Conservation (phyloP, 2,797 vertebrate genomes). For the Intellagama lesueurii region DNA sequence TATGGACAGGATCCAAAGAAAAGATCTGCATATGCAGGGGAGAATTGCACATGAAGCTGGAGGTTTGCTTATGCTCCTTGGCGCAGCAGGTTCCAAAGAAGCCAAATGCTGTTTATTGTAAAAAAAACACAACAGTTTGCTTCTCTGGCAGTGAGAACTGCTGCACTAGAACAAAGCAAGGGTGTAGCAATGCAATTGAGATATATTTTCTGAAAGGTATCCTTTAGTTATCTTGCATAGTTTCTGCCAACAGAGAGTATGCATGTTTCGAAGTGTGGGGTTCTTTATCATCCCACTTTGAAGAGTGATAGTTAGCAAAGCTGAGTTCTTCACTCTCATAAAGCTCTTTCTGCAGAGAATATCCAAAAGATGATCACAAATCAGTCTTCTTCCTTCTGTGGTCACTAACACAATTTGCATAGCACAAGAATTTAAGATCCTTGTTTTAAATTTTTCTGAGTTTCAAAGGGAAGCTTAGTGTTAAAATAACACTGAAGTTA, state of each 20-base stretch:
- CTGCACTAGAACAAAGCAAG: neutral
- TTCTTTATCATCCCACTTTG: neutral
- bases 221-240: neutral
- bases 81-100: constrained; percentile 5
- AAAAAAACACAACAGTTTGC: neutral
- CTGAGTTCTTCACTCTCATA: neutral
- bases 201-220: no score
- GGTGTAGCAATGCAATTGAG: no score
- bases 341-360: neutral
- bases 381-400: neutral
- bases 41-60: neutral
- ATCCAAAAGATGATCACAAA: neutral
- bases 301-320: neutral
- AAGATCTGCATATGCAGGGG: neutral
- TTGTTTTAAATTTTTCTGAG: neutral
- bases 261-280: neutral
- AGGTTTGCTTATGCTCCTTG: constrained; percentile 6
- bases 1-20: neutral
- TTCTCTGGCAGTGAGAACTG: neutral
- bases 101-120: constrained; percentile 22
- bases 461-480: neutral
- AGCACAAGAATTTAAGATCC: neutral
- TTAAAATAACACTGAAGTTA: no score
- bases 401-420: neutral
- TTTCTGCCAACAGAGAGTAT: neutral